Conservation (phyloP, 2,888 invertebrate species). For the Scaptomyza polygonia region DNA sequence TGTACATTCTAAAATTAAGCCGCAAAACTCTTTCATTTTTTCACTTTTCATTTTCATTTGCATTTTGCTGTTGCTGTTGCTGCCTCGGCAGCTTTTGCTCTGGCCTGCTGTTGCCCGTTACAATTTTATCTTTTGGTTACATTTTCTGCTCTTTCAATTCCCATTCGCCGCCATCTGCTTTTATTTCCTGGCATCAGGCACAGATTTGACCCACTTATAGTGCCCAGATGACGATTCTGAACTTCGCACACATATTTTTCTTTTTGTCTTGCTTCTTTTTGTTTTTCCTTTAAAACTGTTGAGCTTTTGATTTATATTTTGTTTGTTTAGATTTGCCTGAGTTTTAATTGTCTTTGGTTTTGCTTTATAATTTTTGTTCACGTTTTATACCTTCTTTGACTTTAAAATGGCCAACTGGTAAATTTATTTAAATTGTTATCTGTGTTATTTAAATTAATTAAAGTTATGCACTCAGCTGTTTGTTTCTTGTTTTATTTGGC, state of each 20-base stretch:
- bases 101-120: conserved; percentile 22
- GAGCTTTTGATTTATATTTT: conserved; percentile 14
- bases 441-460: conserved; percentile 43
- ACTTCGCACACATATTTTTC: not conserved
- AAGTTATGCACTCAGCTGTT: conserved; percentile 37
- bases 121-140: conserved; percentile 53
- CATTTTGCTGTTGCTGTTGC: conserved; percentile 26
- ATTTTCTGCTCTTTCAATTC: conserved; percentile 49
- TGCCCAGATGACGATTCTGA: conserved; percentile 62
- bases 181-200: conserved; percentile 41
- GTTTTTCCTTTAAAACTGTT: conserved; percentile 20
- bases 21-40: conserved; percentile 25
- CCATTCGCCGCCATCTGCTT: conserved; percentile 29
- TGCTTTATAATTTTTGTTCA: conserved; percentile 40
- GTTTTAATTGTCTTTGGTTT: conserved; percentile 46
- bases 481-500: not conserved
- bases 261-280: conserved; percentile 28
- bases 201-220: conserved; percentile 69
- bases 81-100: not conserved
- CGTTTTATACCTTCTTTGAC: conserved; percentile 13
- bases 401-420: conserved; percentile 46
- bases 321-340: too few relatives aligned
- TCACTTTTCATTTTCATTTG: conserved; percentile 42
- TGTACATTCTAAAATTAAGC: conserved; percentile 49
- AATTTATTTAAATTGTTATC: conserved; percentile 42